Percentiles rank a stretch among this genome's conserved stretches.
Evolutionary conservation across 2,797 vertebrate species (phyloP).

Genomic region (Argya squamiceps): DNA sequence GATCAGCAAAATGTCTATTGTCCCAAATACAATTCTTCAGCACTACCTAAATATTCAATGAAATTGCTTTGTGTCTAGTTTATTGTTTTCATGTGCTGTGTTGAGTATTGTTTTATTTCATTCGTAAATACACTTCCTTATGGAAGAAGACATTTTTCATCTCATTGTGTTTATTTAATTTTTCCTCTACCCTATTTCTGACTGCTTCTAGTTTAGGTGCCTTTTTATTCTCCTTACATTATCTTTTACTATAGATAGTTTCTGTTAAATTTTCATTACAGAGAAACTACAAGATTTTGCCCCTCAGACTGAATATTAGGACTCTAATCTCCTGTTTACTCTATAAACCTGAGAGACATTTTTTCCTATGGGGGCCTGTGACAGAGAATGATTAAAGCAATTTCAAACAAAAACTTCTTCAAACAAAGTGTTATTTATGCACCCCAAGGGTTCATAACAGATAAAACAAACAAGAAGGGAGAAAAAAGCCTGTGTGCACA

Average conservation of each 20-base stretch:
- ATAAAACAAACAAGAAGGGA: not conserved
- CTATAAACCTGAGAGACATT: not conserved
- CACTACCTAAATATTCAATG: not conserved
- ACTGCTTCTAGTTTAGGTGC: not conserved
- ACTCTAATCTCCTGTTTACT: not conserved
- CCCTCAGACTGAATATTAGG: not conserved
- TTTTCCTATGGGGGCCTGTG: not conserved
- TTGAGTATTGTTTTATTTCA: not conserved
- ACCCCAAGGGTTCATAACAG: not conserved
- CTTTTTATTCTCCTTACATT: not conserved
- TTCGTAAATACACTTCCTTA: not conserved
- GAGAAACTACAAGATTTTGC: not conserved
- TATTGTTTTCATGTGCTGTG: not conserved
- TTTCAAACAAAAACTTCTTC: conserved; percentile 10
- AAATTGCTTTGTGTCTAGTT: not conserved
- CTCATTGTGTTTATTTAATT: not conserved
- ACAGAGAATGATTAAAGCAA: not conserved
- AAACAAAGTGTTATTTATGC: conserved; percentile 14
- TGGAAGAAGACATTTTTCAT: not conserved
- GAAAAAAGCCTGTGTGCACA: not conserved
- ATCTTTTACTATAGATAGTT: not conserved
- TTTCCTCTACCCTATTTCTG: not conserved
- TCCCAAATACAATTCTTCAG: not conserved
- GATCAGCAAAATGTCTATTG: not conserved
- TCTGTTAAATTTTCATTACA: not conserved